Evolutionary conservation across 1,140 invertebrate species (phyloP).

Genomic region (Cyclina sinensis): DNA sequence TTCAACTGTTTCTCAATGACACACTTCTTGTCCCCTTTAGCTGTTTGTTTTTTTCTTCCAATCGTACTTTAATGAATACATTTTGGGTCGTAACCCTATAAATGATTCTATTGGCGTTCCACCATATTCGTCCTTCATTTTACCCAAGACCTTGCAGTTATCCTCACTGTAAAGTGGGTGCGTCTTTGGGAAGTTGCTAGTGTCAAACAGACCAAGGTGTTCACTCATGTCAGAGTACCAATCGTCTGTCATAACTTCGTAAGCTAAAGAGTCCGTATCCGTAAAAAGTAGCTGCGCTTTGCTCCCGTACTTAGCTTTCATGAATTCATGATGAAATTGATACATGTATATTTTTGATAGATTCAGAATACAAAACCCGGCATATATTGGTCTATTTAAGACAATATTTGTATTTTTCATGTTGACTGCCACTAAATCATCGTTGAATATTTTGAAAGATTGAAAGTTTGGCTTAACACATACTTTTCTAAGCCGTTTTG

Average conservation of each 20-base stretch:
- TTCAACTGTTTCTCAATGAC: slow-evolving; percentile 34
- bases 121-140: slow-evolving; percentile 38
- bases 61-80: slow-evolving; percentile 10
- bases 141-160: slow-evolving; percentile 41
- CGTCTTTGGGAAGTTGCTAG: slow-evolving; percentile 51
- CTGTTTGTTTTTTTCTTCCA: background rate
- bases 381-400: slow-evolving; percentile 77
- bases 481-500: slow-evolving; percentile 73
- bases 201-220: slow-evolving; percentile 37
- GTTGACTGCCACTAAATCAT: slow-evolving; percentile 71
- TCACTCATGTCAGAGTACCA: slow-evolving; percentile 67
- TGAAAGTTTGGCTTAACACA: slow-evolving; percentile 85
- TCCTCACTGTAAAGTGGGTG: background rate
- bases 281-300: slow-evolving; percentile 82
- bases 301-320: slow-evolving; percentile 79
- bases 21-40: slow-evolving; percentile 39
- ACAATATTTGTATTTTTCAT: slow-evolving; percentile 70
- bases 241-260: slow-evolving; percentile 84
- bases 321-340: slow-evolving; percentile 81
- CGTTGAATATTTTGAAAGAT: slow-evolving; percentile 82
- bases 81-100: slow-evolving; percentile 42
- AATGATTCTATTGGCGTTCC: slow-evolving; percentile 19
- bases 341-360: slow-evolving; percentile 78
- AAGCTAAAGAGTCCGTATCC: slow-evolving; percentile 87
- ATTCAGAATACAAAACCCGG: slow-evolving; percentile 76